Evolutionary conservation across 92 coral and sea anemone genomes (phyloP), one percentile per base, ranked within the genome.

Genomic region (Nematostella vectensis): DNA sequence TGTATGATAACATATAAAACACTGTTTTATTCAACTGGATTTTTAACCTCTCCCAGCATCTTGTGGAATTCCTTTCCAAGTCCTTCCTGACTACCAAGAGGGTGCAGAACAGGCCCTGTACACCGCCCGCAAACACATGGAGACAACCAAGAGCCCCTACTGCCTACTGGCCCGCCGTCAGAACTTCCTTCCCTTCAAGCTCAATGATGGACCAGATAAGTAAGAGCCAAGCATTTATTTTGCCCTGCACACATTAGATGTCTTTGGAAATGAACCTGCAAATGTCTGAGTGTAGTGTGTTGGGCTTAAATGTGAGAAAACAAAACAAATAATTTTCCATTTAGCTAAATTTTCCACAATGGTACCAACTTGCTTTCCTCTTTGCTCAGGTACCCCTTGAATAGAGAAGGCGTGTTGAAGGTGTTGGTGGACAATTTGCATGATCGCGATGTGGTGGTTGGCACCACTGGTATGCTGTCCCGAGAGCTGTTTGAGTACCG

Each of bases 51-150:
- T n/a, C n/a, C 16, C 39, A 89, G 97, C 97, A 2, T 89, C 97
- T 4, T 89, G 97, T 74, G 97, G 97, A 2, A 85, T 89, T 31
- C 95, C 97, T 26, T 89, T 89, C 69, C 97, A 89, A 63, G 95
- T 89, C 3, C 72, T 89, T 50, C 97, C 97, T 4, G 97, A 89
- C 57, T 89, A 85, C 57, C 82, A 74, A n/a, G 97, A 89, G 71
- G 97, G 97, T 3, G 97, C 97, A 11, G 97, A 89, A 59, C 95
- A 89, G 79, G 98, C 98, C 11, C 69, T 91, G 59, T 91, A 91
- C 62, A 87, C 91, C 20, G 98, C 98, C 0, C 71, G 94, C 30
- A 91, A 91, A 30, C 94, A 91, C 81, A 85, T 91, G 98, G 96
- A 91, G 62, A 91, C 98, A 36, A 70, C 96, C n/a, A 85, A 86